Percentiles rank a stretch among this genome's conserved stretches.
These are phyloP conservation scores for Pelecanoides urinatrix DNA, from an alignment of 2,113 vertebrate species.

Conservation along the genomic window DNA sequence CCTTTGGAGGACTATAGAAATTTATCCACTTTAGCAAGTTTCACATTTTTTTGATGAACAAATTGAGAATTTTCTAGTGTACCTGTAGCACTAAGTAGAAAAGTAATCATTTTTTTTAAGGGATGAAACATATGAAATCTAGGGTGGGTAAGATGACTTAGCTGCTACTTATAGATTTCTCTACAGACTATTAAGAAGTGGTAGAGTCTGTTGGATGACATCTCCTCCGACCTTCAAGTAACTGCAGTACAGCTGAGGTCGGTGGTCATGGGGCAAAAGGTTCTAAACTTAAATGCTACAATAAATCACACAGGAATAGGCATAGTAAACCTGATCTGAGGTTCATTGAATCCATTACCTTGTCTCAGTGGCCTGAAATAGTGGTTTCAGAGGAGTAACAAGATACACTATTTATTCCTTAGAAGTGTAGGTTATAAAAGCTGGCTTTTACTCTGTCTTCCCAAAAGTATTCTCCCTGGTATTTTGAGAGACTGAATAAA, in stretches of 20 bases:
- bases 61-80: neutral
- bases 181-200: neutral
- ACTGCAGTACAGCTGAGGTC: neutral
- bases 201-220: neutral
- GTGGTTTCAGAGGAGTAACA: neutral
- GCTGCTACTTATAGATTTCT: neutral
- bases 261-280: neutral
- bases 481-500: neutral
- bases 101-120: neutral
- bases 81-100: neutral
- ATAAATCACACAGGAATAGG: conserved; percentile 29
- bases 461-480: neutral
- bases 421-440: neutral
- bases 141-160: neutral
- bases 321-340: neutral
- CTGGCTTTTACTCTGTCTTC: neutral
- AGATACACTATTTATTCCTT: neutral
- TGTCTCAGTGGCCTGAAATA: neutral
- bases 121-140: neutral
- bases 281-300: conserved; percentile 5
- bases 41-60: neutral
- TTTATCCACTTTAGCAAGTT: neutral
- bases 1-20: neutral
- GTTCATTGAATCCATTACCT: conserved; percentile 13
- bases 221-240: conserved; percentile 29